Percentiles rank a stretch among this genome's conserved stretches.
Conservation (phyloP, 2,113 vertebrate species). For the Seriola quinqueradiata region DNA sequence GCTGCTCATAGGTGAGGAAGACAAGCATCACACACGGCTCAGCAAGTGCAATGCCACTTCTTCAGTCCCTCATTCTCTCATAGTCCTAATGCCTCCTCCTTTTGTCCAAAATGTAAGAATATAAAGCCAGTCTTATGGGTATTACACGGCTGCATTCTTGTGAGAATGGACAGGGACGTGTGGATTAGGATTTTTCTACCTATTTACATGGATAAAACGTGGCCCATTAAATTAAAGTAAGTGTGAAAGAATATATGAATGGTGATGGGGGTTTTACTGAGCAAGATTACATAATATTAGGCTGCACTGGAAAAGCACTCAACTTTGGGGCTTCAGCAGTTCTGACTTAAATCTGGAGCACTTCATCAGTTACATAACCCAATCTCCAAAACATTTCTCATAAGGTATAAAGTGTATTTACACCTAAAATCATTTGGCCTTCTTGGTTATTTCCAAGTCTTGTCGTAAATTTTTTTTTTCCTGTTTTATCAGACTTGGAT, state of each 20-base stretch:
- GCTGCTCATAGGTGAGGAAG: constrained; percentile 92
- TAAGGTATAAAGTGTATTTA: constrained; percentile 57
- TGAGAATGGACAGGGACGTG: constrained; percentile 4
- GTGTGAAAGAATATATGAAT: constrained; percentile 48
- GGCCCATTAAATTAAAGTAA: constrained; percentile 52
- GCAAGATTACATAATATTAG: constrained; percentile 65
- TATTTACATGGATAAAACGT: constrained; percentile 46
- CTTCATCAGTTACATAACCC: constrained; percentile 65
- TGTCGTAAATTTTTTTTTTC: constrained; percentile 15
- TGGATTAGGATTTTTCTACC: constrained; percentile 38
- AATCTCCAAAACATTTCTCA: constrained; percentile 63
- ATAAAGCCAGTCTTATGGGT: constrained; percentile 28
- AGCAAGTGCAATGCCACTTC: constrained; percentile 1
- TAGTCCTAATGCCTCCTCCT: neutral
- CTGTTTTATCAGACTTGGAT: neutral
- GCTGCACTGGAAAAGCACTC: constrained; percentile 40
- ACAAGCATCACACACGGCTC: constrained; percentile 43
- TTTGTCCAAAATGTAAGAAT: constrained; percentile 9
- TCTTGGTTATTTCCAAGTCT: constrained; percentile 34
- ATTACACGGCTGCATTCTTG: constrained; percentile 17
- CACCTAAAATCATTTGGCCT: constrained; percentile 43
- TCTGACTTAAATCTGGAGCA: constrained; percentile 67
- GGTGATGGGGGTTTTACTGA: constrained; percentile 43
- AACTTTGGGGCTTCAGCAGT: constrained; percentile 54
- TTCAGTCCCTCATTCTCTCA: constrained; percentile 8